These are phyloP conservation scores for Dunckerocampus dactyliophorus DNA, from an alignment of 2,113 vertebrate species.

Conservation along the genomic window DNA sequence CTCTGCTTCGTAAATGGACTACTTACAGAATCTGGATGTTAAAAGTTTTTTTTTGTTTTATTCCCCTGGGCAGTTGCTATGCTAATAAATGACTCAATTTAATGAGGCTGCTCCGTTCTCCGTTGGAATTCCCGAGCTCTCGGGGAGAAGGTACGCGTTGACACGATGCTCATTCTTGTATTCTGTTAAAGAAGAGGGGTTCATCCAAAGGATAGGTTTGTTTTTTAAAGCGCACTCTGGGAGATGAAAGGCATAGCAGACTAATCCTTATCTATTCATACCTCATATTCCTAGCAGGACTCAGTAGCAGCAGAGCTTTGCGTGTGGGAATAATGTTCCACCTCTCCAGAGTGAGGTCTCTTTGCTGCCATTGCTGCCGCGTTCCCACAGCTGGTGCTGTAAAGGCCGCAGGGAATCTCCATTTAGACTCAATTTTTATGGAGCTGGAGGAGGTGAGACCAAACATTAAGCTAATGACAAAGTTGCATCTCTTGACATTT, in stretches of 20 bases:
- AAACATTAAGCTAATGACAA: constrained; percentile 48
- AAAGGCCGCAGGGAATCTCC: constrained; percentile 40
- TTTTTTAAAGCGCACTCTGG: constrained; percentile 16
- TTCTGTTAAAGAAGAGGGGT: constrained; percentile 50
- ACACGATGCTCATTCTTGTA: constrained; percentile 41
- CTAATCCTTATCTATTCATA: constrained; percentile 64
- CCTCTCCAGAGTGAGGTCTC: constrained; percentile 18
- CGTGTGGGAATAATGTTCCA: constrained; percentile 31
- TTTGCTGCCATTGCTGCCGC: constrained; percentile 20
- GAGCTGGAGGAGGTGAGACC: constrained; percentile 34
- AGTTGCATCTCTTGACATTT: constrained; percentile 1
- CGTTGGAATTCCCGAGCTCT: constrained; percentile 48
- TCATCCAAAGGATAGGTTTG: constrained; percentile 65
- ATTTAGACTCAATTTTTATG: constrained; percentile 31
- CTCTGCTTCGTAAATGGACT: constrained; percentile 57
- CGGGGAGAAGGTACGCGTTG: constrained; percentile 44
- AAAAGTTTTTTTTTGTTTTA: constrained; percentile 48
- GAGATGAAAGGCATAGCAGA: constrained; percentile 56
- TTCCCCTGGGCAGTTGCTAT: constrained; percentile 51
- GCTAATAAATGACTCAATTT: constrained; percentile 65
- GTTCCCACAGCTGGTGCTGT: constrained; percentile 44
- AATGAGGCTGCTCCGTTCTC: constrained; percentile 56
- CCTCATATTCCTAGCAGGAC: constrained; percentile 26
- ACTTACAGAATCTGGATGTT: constrained; percentile 63
- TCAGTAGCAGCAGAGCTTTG: constrained; percentile 20